These are phyloP conservation scores for Scaptodrosophila latifasciaeformis DNA, from an alignment of 2,888 invertebrate species.

Conservation along the genomic window DNA sequence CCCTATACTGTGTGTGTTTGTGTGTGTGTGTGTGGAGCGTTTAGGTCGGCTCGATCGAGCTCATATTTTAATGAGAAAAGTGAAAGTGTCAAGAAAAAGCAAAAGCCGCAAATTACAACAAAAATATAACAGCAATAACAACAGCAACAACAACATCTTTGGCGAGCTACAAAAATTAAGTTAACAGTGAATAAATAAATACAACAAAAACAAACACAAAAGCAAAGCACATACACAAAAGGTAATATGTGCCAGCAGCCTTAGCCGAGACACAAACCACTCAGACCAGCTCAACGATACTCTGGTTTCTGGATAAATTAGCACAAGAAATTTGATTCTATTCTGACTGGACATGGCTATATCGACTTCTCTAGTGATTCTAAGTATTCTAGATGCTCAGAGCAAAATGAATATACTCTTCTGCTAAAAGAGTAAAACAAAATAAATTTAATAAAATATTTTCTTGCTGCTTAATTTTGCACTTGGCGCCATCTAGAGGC, in stretches of 20 bases:
- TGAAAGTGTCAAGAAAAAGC: slow-evolving; percentile 60
- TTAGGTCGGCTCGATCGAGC: slow-evolving; percentile 36
- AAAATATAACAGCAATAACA: slow-evolving; percentile 16
- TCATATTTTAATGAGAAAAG: slow-evolving; percentile 69
- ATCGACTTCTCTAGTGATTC: too few species aligned
- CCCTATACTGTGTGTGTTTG: slow-evolving; percentile 8
- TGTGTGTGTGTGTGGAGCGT: too few species aligned
- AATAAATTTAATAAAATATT: too few species aligned
- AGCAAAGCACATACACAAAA: slow-evolving; percentile 18
- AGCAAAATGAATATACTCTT: too few species aligned
- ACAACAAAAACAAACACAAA: slow-evolving; percentile 29
- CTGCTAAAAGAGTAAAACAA: too few species aligned
- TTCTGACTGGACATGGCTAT: too few species aligned
- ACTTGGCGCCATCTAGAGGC: too few species aligned
- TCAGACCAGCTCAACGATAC: too few species aligned
- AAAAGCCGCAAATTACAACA: slow-evolving; percentile 22
- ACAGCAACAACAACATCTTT: slow-evolving; percentile 2
- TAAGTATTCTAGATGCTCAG: too few species aligned
- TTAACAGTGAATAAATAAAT: slow-evolving; percentile 62
- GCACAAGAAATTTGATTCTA: too few species aligned
- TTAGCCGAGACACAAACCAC: not conserved
- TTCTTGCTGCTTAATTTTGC: too few species aligned
- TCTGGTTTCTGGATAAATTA: too few species aligned
- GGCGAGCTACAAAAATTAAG: slow-evolving; percentile 15
- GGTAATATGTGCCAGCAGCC: not conserved